Evolutionary conservation across 2,113 vertebrate genomes (phyloP).

Genomic region (Channa argus): DNA sequence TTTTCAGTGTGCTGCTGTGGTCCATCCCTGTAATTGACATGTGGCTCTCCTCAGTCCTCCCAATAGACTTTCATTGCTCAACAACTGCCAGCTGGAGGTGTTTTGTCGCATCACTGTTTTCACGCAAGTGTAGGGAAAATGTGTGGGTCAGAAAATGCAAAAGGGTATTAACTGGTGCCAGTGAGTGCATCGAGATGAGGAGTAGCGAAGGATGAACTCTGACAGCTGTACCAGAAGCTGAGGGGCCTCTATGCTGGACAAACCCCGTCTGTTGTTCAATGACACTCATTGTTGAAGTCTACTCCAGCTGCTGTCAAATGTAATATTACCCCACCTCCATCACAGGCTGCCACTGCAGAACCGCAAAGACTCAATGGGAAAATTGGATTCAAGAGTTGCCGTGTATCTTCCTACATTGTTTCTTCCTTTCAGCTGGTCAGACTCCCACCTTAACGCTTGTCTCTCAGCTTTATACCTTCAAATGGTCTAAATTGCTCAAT

Average conservation of each 20-base stretch:
- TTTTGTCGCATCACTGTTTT: slow-evolving; percentile 42
- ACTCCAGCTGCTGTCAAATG: slow-evolving; percentile 80
- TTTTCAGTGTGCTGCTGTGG: slow-evolving; percentile 5
- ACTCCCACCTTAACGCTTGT: slow-evolving; percentile 1
- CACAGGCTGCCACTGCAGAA: slow-evolving; percentile 44
- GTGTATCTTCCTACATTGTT: slow-evolving; percentile 45
- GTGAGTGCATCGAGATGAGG: slow-evolving; percentile 48
- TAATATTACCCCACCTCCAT: slow-evolving; percentile 73
- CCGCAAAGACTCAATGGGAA: slow-evolving; percentile 44
- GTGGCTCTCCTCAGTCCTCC: background rate
- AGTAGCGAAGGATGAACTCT: slow-evolving; percentile 62
- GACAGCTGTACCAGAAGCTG: slow-evolving; percentile 78
- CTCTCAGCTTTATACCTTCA: slow-evolving; percentile 9
- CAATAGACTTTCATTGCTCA: slow-evolving; percentile 35
- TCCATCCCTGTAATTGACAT: slow-evolving; percentile 9
- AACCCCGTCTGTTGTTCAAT: slow-evolving; percentile 78
- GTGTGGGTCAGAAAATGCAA: slow-evolving; percentile 33
- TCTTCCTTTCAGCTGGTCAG: slow-evolving; percentile 7
- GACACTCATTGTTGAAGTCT: slow-evolving; percentile 78
- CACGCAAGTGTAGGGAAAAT: slow-evolving; percentile 31
- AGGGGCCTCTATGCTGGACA: slow-evolving; percentile 54
- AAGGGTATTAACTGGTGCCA: slow-evolving; percentile 37
- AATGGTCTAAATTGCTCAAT: background rate
- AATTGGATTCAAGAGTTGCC: slow-evolving; percentile 36
- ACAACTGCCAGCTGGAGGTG: slow-evolving; percentile 43